Evolutionary conservation across 2,113 vertebrate genomes (phyloP).

Genomic region (Lepidothrix coronata): DNA sequence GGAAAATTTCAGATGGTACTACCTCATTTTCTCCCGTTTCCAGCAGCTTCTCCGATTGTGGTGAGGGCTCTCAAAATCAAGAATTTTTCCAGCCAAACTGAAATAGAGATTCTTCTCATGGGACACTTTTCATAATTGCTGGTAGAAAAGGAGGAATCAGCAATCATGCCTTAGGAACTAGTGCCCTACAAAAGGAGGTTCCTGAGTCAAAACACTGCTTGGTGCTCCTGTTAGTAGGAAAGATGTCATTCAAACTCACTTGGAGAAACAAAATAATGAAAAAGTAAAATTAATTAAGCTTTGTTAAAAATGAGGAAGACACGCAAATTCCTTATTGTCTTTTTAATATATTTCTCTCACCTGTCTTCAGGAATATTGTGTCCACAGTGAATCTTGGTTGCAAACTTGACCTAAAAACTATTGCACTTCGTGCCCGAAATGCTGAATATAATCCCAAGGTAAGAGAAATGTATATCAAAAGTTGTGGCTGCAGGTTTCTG

Average conservation of each 20-base stretch:
- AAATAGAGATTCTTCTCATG: background rate
- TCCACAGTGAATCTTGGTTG: constrained; percentile 98
- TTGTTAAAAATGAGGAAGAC: background rate
- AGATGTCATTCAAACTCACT: background rate
- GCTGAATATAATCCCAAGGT: constrained; percentile 99
- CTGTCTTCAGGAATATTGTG: constrained; percentile 90
- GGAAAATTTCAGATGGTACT: background rate
- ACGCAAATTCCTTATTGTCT: background rate
- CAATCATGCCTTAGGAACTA: background rate
- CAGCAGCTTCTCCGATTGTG: background rate
- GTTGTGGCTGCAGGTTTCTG: background rate
- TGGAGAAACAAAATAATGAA: background rate
- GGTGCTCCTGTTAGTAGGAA: background rate
- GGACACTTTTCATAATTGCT: background rate
- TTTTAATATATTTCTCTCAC: constrained; percentile 28
- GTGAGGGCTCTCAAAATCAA: background rate
- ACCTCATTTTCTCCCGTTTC: background rate
- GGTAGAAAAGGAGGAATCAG: background rate
- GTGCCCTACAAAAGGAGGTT: background rate
- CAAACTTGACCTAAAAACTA: constrained; percentile 98
- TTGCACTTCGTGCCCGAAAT: constrained; percentile 97
- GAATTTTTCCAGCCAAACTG: background rate
- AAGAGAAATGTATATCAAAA: constrained; percentile 32
- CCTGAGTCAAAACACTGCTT: background rate
- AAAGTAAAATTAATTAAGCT: background rate